These are phyloP conservation scores for Gymnothorax javanicus DNA, from an alignment of 2,797 vertebrate genomes.

Conservation along the genomic window DNA sequence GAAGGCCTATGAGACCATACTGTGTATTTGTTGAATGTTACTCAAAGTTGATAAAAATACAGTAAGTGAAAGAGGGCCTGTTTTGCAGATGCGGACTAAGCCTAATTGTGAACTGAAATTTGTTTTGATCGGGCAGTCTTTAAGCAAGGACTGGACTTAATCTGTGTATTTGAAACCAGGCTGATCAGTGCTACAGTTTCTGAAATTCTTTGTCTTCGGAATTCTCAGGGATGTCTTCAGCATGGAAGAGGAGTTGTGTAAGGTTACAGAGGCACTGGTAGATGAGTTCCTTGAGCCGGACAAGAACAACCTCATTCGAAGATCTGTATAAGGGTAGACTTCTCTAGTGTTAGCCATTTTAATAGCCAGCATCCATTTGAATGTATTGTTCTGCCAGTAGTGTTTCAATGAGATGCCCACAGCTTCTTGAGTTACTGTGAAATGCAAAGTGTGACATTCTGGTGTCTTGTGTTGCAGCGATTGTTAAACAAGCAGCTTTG, in stretches of 20 bases:
- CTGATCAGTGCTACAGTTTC: neutral
- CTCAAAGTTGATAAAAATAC: neutral
- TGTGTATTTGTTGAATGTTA: neutral
- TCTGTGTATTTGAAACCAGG: too few species aligned
- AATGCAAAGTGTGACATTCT: neutral
- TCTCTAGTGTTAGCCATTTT: neutral
- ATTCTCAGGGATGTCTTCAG: constrained; percentile 70
- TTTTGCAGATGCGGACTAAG: too few species aligned
- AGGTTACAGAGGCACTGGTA: constrained; percentile 76
- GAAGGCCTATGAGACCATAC: neutral
- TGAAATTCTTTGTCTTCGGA: neutral
- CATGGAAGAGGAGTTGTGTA: constrained; percentile 80
- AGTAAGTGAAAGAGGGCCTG: neutral
- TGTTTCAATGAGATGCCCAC: constrained; percentile 3
- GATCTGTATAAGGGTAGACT: constrained; percentile 61
- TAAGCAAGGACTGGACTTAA: too few species aligned
- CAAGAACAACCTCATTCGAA: constrained; percentile 83
- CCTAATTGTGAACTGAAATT: too few species aligned
- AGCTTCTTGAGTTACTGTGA: constrained; percentile 15
- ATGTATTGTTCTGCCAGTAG: constrained; percentile 18
- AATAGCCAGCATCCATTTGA: neutral
- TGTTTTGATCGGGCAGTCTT: too few species aligned
- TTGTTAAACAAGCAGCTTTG: neutral
- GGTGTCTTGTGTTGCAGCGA: neutral
- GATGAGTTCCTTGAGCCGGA: constrained; percentile 87